These are phyloP conservation scores for Chlorodrepanis virens DNA, from an alignment of 2,113 vertebrate species.

Conservation along the genomic window DNA sequence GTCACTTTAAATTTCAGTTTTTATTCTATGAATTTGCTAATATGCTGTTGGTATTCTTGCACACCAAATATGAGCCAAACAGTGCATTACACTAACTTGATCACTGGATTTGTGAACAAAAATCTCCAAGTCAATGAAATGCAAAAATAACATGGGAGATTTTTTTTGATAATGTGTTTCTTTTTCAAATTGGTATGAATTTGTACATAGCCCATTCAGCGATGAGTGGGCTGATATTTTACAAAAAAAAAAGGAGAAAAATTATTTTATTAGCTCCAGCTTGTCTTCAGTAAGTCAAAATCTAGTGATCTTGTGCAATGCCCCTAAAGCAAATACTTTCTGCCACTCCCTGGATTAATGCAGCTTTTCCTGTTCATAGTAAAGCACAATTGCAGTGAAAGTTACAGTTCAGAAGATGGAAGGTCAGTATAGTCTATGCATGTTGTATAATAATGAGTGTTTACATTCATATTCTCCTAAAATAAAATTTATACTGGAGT, in stretches of 20 bases:
- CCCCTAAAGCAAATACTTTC: conserved; percentile 46
- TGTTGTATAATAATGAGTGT: conserved; percentile 80
- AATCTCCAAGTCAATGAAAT: conserved; percentile 15
- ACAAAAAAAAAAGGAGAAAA: not conserved
- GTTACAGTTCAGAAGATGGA: conserved; percentile 62
- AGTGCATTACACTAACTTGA: conserved; percentile 70
- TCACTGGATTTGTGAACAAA: conserved; percentile 34
- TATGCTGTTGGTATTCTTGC: conserved; percentile 69
- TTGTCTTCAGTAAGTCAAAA: conserved; percentile 35
- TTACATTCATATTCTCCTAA: conserved; percentile 78
- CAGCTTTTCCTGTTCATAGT: conserved; percentile 56
- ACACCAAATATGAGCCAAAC: conserved; percentile 72
- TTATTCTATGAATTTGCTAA: conserved; percentile 24
- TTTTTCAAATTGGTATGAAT: not conserved
- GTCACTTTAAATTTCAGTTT: conserved; percentile 72
- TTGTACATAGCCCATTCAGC: not conserved
- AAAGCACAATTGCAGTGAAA: conserved; percentile 74
- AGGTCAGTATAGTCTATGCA: conserved; percentile 79
- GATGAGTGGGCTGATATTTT: not conserved
- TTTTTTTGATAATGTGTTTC: not conserved
- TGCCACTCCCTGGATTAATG: conserved; percentile 56
- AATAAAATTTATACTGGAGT: conserved; percentile 69
- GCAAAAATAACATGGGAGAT: not conserved
- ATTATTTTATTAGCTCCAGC: conserved; percentile 4
- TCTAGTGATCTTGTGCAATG: conserved; percentile 51